A percentile compares a stretch with the other conserved stretches of the same genome.
Evolutionary conservation across 2,113 vertebrate genomes (phyloP).

Genomic region (Blennius ocellaris): DNA sequence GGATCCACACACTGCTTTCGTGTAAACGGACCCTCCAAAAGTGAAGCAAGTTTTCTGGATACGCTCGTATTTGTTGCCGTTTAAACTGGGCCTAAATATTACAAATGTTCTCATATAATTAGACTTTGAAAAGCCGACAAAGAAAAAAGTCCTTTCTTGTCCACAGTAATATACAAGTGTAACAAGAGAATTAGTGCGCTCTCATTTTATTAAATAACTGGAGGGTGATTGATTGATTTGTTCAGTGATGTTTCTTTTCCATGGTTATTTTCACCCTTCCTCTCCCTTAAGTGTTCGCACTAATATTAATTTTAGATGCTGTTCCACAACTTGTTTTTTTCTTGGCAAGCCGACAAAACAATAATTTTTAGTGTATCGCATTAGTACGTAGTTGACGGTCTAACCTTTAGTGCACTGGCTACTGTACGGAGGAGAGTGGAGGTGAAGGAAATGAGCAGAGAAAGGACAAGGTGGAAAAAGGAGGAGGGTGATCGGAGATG

Average conservation of each 20-base stretch:
- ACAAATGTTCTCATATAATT: too few species aligned
- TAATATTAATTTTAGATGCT: slow-evolving; percentile 2
- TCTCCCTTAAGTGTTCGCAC: neutral
- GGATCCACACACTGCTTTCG: too few species aligned
- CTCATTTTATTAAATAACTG: neutral
- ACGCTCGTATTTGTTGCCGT: too few species aligned
- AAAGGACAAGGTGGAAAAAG: neutral
- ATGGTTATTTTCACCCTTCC: neutral
- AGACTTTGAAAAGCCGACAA: too few species aligned
- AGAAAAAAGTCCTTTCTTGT: too few species aligned
- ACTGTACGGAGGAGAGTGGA: neutral
- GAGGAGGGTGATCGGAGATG: neutral
- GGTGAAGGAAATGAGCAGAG: neutral
- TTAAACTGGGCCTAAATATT: too few species aligned
- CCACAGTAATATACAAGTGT: too few species aligned
- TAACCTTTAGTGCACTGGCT: slow-evolving; percentile 19
- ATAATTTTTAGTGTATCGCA: neutral
- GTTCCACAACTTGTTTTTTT: neutral
- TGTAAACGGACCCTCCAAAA: too few species aligned
- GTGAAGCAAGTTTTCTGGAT: too few species aligned
- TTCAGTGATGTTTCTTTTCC: neutral
- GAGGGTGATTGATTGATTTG: neutral
- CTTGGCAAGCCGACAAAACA: slow-evolving; percentile 4
- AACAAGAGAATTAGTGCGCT: too few species aligned
- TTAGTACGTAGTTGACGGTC: neutral